Conservation (phyloP, 2,113 vertebrate species). For the Gavia stellata region DNA sequence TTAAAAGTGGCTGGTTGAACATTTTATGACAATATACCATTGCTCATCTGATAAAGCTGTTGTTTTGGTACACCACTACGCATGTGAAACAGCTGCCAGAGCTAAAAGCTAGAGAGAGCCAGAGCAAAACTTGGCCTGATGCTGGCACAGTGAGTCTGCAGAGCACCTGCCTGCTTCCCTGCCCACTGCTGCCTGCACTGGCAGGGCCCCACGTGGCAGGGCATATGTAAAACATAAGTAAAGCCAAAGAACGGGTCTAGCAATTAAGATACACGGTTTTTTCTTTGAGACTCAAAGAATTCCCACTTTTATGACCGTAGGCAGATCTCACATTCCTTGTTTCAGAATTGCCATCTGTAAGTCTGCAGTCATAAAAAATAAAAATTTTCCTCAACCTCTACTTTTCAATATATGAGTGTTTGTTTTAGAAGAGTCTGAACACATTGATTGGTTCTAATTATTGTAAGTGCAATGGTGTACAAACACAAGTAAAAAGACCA, state of each 20-base stretch:
- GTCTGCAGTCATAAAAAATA: not conserved
- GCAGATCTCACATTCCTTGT: not conserved
- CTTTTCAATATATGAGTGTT: not conserved
- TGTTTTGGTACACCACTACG: fast-evolving
- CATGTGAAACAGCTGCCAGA: not conserved
- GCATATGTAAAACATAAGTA: fast-evolving
- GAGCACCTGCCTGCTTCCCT: not conserved
- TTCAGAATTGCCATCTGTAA: not conserved
- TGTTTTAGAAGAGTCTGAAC: not conserved
- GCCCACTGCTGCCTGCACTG: not conserved
- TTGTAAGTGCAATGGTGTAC: not conserved
- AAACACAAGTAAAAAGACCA: not conserved
- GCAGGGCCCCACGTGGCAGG: fast-evolving
- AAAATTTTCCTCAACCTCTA: not conserved
- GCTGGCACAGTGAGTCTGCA: not conserved
- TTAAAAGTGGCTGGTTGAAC: not conserved
- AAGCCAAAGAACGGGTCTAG: not conserved
- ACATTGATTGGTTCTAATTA: not conserved
- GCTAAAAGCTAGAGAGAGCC: not conserved
- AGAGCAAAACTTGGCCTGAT: not conserved
- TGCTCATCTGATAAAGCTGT: not conserved
- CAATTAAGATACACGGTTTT: not conserved
- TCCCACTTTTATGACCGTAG: not conserved
- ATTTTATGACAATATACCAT: not conserved
- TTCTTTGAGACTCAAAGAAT: not conserved